A percentile compares a stretch with the other conserved stretches of the same genome.
These are phyloP conservation scores for Mormyrus lacerda DNA, from an alignment of 2,113 vertebrate genomes.

Conservation along the genomic window DNA sequence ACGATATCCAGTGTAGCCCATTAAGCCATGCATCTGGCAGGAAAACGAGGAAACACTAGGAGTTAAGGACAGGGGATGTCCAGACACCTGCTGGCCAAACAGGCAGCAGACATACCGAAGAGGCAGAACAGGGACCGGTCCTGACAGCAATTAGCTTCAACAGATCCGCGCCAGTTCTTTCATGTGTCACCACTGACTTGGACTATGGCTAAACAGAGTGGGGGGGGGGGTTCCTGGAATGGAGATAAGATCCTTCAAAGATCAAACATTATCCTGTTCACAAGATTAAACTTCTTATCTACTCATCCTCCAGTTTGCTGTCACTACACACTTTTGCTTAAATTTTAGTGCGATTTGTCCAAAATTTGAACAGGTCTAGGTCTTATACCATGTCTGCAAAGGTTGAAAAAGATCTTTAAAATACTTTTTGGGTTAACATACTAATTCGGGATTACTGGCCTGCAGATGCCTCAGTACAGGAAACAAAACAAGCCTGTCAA, in stretches of 20 bases:
- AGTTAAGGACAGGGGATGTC: not conserved
- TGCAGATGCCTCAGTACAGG: not conserved
- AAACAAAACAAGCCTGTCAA: not conserved
- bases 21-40: not conserved
- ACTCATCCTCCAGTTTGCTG: not conserved
- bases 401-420: not conserved
- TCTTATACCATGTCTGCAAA: not conserved
- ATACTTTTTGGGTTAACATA: not conserved
- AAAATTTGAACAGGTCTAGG: not conserved
- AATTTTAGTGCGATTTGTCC: not conserved
- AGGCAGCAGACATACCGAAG: not conserved
- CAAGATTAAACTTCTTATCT: not conserved
- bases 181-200: not conserved
- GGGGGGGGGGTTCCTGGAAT: too few species aligned
- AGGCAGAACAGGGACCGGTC: not conserved
- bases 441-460: not conserved
- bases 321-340: not conserved
- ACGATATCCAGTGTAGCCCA: too few species aligned
- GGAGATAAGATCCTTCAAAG: not conserved
- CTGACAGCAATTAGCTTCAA: not conserved
- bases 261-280: not conserved
- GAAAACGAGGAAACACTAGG: not conserved
- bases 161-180: not conserved
- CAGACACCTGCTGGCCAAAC: not conserved
- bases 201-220: not conserved